phyloP scores from a whole-genome alignment of 2,888 invertebrate genomes.

The Therioaphis trifolii region DNA sequence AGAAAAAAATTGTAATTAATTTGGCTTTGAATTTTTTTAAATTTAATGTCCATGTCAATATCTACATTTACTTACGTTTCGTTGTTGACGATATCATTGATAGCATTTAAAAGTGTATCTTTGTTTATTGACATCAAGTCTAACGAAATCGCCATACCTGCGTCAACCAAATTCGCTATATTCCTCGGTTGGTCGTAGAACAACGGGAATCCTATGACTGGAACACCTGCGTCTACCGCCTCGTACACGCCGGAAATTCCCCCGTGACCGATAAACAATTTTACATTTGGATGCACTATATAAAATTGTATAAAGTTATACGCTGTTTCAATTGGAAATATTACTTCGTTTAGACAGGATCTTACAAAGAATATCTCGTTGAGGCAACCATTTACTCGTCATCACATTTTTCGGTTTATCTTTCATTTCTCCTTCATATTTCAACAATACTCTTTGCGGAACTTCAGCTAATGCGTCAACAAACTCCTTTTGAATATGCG shows the following conservation, averaged over 20 bases:
- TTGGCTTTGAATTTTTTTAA: too few species aligned
- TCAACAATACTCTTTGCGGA: constrained; percentile 85
- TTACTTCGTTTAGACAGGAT: background rate
- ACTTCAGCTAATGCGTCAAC: constrained; percentile 78
- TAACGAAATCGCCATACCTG: constrained; percentile 47
- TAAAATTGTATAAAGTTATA: too few species aligned
- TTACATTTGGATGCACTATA: constrained; percentile 57
- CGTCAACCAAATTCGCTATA: constrained; percentile 17
- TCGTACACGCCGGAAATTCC: constrained; percentile 52
- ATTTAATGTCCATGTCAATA: background rate
- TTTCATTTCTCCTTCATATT: constrained; percentile 77
- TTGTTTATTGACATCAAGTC: constrained; percentile 41
- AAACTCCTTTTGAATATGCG: constrained; percentile 76
- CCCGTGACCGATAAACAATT: constrained; percentile 48
- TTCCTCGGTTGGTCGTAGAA: constrained; percentile 41
- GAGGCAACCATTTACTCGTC: constrained; percentile 78
- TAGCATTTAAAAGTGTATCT: background rate
- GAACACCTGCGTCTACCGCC: constrained; percentile 34
- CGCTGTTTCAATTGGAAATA: too few species aligned
- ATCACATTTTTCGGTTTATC: constrained; percentile 81
- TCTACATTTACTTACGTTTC: background rate
- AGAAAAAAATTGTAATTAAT: background rate
- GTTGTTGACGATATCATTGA: constrained; percentile 30
- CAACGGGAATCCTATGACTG: constrained; percentile 47
- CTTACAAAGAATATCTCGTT: constrained; percentile 73